Evolutionary conservation across 2,888 invertebrate species (phyloP).

Genomic region (Rosalia funebris): DNA sequence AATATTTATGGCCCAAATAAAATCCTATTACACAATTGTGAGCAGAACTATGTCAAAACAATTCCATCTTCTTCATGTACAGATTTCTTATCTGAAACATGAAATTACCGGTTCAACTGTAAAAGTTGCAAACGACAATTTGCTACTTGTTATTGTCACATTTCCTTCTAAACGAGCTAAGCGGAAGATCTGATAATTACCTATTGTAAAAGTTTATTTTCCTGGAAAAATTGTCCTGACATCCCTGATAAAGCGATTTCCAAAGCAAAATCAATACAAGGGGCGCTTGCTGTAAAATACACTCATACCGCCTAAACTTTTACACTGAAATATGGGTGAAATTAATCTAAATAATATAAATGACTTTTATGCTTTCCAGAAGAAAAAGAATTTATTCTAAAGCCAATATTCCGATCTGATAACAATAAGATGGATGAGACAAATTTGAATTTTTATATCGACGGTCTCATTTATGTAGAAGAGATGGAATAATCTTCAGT

Average conservation of each 20-base stretch:
- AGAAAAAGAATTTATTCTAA: too few relatives aligned
- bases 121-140: slow-evolving; percentile 6
- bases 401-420: too few relatives aligned
- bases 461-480: too few relatives aligned
- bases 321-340: too few relatives aligned
- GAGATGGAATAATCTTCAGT: too few relatives aligned
- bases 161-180: slow-evolving; percentile 16
- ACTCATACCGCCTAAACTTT: too few relatives aligned
- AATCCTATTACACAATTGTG: not conserved
- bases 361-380: too few relatives aligned
- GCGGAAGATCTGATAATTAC: slow-evolving; percentile 17
- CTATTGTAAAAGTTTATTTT: slow-evolving; percentile 12
- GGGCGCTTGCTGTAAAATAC: too few relatives aligned
- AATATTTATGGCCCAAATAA: not conserved
- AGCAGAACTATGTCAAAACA: not conserved
- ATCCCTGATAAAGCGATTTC: slow-evolving; percentile 1
- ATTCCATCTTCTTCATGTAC: not conserved
- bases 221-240: slow-evolving; percentile 10
- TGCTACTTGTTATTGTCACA: slow-evolving; percentile 9
- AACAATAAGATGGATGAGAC: too few relatives aligned
- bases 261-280: not conserved
- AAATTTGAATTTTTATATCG: too few relatives aligned
- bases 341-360: too few relatives aligned
- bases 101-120: not conserved
- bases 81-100: not conserved